Percentiles rank a stretch among this genome's conserved stretches.
phyloP scores from a whole-genome alignment of 2,797 vertebrate genomes.

The Cetoscarus ocellatus region DNA sequence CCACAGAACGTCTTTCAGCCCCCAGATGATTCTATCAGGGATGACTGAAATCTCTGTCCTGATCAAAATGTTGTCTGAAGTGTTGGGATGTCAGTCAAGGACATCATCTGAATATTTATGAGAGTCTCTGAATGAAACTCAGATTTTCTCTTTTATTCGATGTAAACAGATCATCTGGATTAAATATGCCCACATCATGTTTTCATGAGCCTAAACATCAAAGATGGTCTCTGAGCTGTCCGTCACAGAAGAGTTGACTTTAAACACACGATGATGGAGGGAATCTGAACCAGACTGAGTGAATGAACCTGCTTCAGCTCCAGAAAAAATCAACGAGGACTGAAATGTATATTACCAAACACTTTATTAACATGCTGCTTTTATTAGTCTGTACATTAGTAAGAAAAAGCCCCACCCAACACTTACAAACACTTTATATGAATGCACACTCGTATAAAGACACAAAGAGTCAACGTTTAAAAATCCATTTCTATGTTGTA shows the following conservation, averaged over 20 bases:
- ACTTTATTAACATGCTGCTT: constrained; percentile 52
- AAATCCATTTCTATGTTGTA: not conserved
- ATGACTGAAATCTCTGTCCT: too few relatives aligned
- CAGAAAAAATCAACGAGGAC: not conserved
- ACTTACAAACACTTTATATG: not conserved
- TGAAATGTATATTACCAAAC: constrained; percentile 36
- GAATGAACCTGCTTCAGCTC: not conserved
- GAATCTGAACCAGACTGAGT: constrained; percentile 4
- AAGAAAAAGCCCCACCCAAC: constrained; percentile 31
- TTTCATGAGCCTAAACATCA: constrained; percentile 20
- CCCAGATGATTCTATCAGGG: too few relatives aligned
- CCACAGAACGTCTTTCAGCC: too few relatives aligned
- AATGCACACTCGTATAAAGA: constrained; percentile 8
- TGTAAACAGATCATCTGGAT: constrained; percentile 1
- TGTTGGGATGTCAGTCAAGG: not conserved
- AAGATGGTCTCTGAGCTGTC: not conserved
- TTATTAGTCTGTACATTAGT: constrained; percentile 25
- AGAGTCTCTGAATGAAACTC: not conserved
- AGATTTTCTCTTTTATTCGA: not conserved
- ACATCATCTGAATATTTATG: not conserved
- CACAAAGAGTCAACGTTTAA: constrained; percentile 21
- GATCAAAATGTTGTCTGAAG: too few relatives aligned
- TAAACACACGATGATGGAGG: not conserved
- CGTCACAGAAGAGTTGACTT: not conserved
- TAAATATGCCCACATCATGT: constrained; percentile 6